A percentile compares a stretch with the other conserved stretches of the same genome.
Conservation (phyloP, 1,140 invertebrate species). For the Thaumetopoea pityocampa region DNA sequence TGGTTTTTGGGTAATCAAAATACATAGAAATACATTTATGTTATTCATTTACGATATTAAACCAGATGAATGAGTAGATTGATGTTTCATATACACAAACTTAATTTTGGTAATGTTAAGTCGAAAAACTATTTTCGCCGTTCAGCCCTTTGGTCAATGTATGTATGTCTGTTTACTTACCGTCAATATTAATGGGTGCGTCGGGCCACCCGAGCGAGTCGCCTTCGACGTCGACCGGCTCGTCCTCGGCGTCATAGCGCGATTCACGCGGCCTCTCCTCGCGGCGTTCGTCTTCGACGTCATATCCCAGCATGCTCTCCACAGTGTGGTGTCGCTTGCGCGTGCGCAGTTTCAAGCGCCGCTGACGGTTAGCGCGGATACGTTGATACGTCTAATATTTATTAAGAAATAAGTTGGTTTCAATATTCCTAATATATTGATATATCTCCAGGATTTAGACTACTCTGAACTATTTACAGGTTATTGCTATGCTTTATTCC, state of each 20-base stretch:
- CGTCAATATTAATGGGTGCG: conserved; percentile 58
- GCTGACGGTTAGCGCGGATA: conserved; percentile 81
- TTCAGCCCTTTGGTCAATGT: not conserved
- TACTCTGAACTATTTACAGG: too few species aligned
- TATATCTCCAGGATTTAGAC: too few species aligned
- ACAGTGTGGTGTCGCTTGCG: conserved; percentile 78
- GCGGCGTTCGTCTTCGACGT: conserved; percentile 60
- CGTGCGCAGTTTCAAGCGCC: conserved; percentile 78
- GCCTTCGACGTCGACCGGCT: conserved; percentile 80
- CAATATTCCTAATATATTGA: too few species aligned
- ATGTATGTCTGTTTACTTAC: too few species aligned
- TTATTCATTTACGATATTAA: too few species aligned
- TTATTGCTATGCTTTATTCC: too few species aligned
- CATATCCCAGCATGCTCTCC: conserved; percentile 75
- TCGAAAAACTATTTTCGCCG: not conserved
- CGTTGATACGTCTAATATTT: conserved; percentile 79
- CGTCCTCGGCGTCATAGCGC: conserved; percentile 76
- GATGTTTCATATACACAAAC: too few species aligned
- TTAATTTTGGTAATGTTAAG: conserved; percentile 2
- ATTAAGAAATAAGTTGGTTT: not conserved
- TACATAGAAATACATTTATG: too few species aligned
- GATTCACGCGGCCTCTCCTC: conserved; percentile 47
- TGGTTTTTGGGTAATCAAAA: too few species aligned
- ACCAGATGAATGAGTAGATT: too few species aligned
- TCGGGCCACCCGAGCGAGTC: conserved; percentile 76